Percentiles rank a stretch among this genome's conserved stretches.
These are phyloP conservation scores for Alectoris magna DNA, from an alignment of 2,797 vertebrate species.

Conservation along the genomic window DNA sequence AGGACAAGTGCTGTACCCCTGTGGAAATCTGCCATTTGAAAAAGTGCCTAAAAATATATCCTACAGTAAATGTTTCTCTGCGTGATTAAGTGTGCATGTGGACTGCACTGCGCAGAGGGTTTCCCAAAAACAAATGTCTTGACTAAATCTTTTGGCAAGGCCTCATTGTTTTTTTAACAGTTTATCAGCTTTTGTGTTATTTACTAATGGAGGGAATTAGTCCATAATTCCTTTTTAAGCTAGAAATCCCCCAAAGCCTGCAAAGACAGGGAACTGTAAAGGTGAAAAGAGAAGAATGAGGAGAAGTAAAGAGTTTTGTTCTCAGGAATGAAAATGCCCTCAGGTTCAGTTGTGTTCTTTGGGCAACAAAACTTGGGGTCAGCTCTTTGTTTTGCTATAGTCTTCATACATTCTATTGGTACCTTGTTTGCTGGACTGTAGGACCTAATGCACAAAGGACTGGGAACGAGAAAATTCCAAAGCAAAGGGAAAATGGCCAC, in stretches of 20 bases:
- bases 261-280: background rate
- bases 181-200: slow-evolving; percentile 60
- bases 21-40: slow-evolving; percentile 71
- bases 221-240: background rate
- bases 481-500: background rate
- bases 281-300: background rate
- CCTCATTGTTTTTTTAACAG: slow-evolving; percentile 34
- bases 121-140: slow-evolving; percentile 60
- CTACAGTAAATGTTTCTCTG: slow-evolving; percentile 61
- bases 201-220: slow-evolving; percentile 27
- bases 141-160: slow-evolving; percentile 50
- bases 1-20: slow-evolving; percentile 62
- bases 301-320: background rate
- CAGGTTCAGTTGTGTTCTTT: background rate
- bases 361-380: background rate
- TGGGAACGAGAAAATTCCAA: background rate
- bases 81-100: slow-evolving; percentile 41
- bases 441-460: background rate
- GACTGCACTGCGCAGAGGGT: background rate
- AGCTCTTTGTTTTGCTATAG: background rate
- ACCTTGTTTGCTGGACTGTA: rapidly evolving
- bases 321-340: background rate
- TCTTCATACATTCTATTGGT: background rate
- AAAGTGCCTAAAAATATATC: slow-evolving; percentile 67
- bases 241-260: background rate